Conservation (phyloP, 2,888 invertebrate genomes). For the Leucoma salicis region DNA sequence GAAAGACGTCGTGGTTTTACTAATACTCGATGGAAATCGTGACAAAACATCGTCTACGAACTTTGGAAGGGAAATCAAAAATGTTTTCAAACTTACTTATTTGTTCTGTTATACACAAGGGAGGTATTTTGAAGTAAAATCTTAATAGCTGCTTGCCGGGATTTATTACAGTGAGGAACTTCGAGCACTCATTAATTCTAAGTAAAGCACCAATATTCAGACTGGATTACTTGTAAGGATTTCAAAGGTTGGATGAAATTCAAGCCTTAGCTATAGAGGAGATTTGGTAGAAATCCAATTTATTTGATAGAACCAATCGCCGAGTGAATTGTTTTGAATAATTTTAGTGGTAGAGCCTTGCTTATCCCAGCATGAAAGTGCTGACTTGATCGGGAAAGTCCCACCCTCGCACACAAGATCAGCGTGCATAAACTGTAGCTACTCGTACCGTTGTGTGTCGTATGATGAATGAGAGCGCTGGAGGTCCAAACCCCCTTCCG, state of each 20-base stretch:
- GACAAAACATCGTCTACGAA: constrained; percentile 44
- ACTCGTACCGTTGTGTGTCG: too few relatives aligned
- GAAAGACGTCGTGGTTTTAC: constrained; percentile 26
- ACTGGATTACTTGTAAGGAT: background rate
- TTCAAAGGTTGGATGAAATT: background rate
- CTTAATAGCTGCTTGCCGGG: background rate
- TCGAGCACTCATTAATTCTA: background rate
- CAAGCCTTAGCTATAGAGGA: background rate
- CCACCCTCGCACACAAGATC: too few relatives aligned
- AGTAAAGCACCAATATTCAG: background rate
- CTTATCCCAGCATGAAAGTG: too few relatives aligned
- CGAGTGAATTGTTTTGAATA: too few relatives aligned
- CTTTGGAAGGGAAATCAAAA: constrained; percentile 35
- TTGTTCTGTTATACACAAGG: background rate
- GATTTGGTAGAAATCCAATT: background rate
- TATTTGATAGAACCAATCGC: background rate
- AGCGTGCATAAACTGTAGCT: too few relatives aligned
- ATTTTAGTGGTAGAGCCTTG: too few relatives aligned
- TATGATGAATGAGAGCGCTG: too few relatives aligned
- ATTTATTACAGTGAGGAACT: too few relatives aligned
- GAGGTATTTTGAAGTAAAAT: too few relatives aligned
- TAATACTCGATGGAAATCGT: constrained; percentile 30
- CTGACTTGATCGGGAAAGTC: too few relatives aligned
- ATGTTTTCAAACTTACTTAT: constrained; percentile 20
- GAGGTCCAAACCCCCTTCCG: too few relatives aligned